These are phyloP conservation scores for Anaspis maculata DNA, from an alignment of 2,888 invertebrate genomes.

Conservation along the genomic window DNA sequence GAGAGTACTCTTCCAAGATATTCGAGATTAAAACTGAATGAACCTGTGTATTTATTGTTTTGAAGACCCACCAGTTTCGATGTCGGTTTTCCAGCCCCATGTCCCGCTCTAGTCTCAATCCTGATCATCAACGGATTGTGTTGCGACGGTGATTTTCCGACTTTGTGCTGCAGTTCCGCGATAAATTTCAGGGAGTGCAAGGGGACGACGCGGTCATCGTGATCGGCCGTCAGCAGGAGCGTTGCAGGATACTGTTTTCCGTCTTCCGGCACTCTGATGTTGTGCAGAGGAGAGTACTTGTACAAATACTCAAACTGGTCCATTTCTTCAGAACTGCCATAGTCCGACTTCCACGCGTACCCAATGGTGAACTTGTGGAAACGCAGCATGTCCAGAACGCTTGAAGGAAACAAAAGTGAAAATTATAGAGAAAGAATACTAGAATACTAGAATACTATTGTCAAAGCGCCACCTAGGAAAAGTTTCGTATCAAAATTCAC, in stretches of 20 bases:
- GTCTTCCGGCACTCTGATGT: constrained; percentile 61
- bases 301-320: constrained; percentile 79
- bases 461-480: no score
- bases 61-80: constrained; percentile 60
- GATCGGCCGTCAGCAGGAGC: constrained; percentile 91
- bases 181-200: constrained; percentile 93
- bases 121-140: constrained; percentile 79
- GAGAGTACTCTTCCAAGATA: no score
- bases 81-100: constrained; percentile 95
- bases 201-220: constrained; percentile 97
- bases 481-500: no score
- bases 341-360: constrained; percentile 93
- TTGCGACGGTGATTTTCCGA: constrained; percentile 57
- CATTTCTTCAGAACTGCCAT: constrained; percentile 80
- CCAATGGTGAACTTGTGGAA: constrained; percentile 99
- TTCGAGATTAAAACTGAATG: constrained; percentile 78
- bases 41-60: constrained; percentile 91
- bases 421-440: not conserved
- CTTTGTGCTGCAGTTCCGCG: constrained; percentile 76
- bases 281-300: constrained; percentile 92
- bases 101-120: constrained; percentile 93
- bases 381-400: constrained; percentile 94
- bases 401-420: constrained; percentile 38
- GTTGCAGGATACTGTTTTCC: constrained; percentile 79
- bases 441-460: no score